Evolutionary conservation across 2,888 invertebrate genomes (phyloP).

Genomic region (Seira musarum): DNA sequence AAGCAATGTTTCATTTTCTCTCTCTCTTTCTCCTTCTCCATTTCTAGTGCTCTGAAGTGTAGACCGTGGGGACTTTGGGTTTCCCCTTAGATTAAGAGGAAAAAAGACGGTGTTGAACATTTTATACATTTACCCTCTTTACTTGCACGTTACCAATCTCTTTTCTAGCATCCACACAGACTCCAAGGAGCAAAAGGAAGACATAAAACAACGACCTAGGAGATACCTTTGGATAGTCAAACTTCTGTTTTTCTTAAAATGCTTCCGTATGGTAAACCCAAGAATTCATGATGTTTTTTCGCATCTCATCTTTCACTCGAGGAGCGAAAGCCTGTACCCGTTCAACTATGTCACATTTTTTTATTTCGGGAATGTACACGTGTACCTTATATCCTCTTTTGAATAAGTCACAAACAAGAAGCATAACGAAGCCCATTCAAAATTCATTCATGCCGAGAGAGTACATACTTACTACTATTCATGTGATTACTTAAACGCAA

Average conservation of each 20-base stretch:
- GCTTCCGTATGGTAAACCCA: constrained; percentile 6
- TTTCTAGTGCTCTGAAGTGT: not conserved
- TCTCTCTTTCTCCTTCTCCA: not conserved
- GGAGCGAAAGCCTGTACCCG: not conserved
- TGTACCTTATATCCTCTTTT: not conserved
- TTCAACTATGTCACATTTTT: constrained; percentile 10
- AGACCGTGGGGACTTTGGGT: not conserved
- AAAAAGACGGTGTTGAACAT: constrained; percentile 3
- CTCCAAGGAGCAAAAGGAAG: not conserved
- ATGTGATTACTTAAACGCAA: constrained; percentile 20
- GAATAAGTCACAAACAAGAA: no score
- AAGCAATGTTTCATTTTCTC: constrained; percentile 39
- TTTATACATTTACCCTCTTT: not conserved
- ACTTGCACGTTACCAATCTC: not conserved
- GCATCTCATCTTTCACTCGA: not conserved
- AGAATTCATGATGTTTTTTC: constrained; percentile 4
- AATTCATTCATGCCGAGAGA: constrained; percentile 29
- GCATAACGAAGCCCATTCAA: no score
- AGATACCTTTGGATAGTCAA: not conserved
- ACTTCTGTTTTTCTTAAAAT: not conserved
- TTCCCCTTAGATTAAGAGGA: not conserved
- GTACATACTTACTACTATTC: constrained; percentile 4
- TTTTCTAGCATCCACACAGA: not conserved
- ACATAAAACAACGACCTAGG: constrained; percentile 10
- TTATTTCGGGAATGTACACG: not conserved